Conservation (phyloP, 1,140 invertebrate genomes). For the Kradibia gibbosae region DNA sequence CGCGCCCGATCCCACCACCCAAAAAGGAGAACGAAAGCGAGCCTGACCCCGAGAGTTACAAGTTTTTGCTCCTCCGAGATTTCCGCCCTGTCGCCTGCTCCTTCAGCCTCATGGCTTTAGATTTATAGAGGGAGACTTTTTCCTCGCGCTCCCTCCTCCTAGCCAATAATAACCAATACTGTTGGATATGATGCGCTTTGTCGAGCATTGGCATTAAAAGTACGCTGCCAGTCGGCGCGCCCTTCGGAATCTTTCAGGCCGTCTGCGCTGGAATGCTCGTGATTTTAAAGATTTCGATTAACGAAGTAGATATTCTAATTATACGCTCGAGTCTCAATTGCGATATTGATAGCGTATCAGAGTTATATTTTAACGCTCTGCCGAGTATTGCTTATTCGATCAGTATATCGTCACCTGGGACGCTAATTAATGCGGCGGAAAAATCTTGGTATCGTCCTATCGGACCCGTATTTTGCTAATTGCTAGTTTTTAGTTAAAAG, state of each 20-base stretch:
- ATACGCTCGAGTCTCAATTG: neutral
- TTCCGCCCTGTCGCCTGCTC: conserved; percentile 34
- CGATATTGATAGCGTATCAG: too few relatives aligned
- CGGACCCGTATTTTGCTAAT: too few relatives aligned
- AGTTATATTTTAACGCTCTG: too few relatives aligned
- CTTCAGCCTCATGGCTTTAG: conserved; percentile 2
- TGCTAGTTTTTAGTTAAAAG: neutral
- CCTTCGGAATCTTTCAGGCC: neutral
- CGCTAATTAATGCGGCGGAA: too few relatives aligned
- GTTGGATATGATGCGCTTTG: too few relatives aligned
- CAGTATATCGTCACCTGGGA: too few relatives aligned
- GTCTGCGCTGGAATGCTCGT: neutral
- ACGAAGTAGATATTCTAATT: conserved; percentile 1
- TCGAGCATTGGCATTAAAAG: neutral
- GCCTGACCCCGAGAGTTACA: conserved; percentile 37
- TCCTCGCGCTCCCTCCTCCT: too few relatives aligned
- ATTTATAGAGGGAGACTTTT: conserved; percentile 18
- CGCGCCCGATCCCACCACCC: conserved; percentile 47
- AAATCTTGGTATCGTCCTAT: too few relatives aligned
- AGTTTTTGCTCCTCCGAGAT: conserved; percentile 20
- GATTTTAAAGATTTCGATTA: neutral
- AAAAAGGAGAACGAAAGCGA: conserved; percentile 48
- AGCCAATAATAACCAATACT: too few relatives aligned
- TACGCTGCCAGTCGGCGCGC: too few relatives aligned
- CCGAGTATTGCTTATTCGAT: too few relatives aligned